These are phyloP conservation scores for Drosophila eugracilis DNA, from an alignment of 1,140 invertebrate genomes.

Conservation along the genomic window DNA sequence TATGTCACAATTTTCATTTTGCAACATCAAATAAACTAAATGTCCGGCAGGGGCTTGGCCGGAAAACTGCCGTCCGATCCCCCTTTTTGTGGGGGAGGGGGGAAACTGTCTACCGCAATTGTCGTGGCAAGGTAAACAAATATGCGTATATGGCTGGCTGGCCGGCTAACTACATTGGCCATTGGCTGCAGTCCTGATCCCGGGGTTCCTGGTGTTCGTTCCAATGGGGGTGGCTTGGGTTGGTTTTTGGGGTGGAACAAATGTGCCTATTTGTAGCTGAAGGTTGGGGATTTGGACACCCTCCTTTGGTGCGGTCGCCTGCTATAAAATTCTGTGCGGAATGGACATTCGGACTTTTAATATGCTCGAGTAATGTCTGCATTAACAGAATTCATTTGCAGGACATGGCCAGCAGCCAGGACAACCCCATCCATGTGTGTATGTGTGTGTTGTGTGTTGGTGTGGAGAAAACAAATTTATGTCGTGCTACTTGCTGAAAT, in stretches of 20 bases:
- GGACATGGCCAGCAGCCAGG: conserved; percentile 54
- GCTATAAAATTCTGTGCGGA: conserved; percentile 83
- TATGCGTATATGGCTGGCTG: conserved; percentile 61
- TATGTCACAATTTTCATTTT: conserved; percentile 83
- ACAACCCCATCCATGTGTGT: conserved; percentile 22
- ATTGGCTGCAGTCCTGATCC: conserved; percentile 66
- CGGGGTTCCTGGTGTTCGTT: conserved; percentile 6
- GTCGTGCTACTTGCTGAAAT: conserved; percentile 81
- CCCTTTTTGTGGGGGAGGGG: too few relatives aligned
- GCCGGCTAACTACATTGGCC: conserved; percentile 72
- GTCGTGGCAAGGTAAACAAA: conserved; percentile 83
- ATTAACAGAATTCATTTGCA: conserved; percentile 84
- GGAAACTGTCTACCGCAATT: conserved; percentile 66
- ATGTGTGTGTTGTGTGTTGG: conserved; percentile 30
- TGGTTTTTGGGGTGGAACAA: conserved; percentile 53
- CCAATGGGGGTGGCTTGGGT: conserved; percentile 25
- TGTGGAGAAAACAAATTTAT: conserved; percentile 79
- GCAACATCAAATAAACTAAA: conserved; percentile 83
- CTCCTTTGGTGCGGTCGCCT: conserved; percentile 53
- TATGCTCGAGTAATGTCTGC: conserved; percentile 84
- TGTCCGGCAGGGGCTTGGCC: conserved; percentile 46
- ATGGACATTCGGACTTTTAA: conserved; percentile 84
- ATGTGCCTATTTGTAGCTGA: conserved; percentile 73
- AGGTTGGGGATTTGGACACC: conserved; percentile 19
- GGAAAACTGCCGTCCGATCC: conserved; percentile 12